A percentile compares a stretch with the other conserved stretches of the same genome.
These are phyloP conservation scores for Corythornis madagascariensis DNA, from an alignment of 2,113 vertebrate genomes.

Conservation along the genomic window DNA sequence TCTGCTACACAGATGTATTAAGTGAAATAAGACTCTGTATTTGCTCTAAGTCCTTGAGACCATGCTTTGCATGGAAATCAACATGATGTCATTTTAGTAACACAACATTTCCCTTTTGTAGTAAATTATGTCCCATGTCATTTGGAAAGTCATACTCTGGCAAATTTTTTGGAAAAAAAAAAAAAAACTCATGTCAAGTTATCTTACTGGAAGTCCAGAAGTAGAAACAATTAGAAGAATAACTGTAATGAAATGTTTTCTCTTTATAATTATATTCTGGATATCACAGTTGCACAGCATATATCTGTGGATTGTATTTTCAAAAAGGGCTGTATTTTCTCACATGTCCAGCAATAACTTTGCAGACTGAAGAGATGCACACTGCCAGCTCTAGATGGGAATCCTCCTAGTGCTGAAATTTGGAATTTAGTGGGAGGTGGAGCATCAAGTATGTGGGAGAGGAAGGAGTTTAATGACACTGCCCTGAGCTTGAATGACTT, in stretches of 20 bases:
- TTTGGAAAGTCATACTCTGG: neutral
- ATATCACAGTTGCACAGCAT: neutral
- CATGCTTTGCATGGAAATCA: conserved; percentile 30
- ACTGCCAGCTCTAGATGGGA: neutral
- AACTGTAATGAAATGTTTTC: neutral
- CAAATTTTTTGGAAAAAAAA: neutral
- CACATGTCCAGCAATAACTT: neutral
- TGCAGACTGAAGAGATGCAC: neutral
- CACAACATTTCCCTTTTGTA: conserved; percentile 45
- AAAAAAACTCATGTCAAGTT: neutral
- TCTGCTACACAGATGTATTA: conserved; percentile 1
- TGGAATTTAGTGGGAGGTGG: neutral
- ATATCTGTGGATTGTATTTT: neutral
- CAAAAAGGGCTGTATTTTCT: neutral
- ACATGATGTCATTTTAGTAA: conserved; percentile 41
- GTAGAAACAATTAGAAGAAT: neutral
- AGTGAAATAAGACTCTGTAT: neutral
- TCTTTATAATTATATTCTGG: neutral
- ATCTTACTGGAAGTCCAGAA: neutral
- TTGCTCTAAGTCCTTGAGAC: conserved; percentile 35
- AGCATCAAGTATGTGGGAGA: neutral
- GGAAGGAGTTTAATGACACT: neutral
- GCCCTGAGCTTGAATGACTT: neutral
- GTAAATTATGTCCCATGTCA: conserved; percentile 18
- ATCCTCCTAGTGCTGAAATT: neutral